Percentiles rank a stretch among this genome's conserved stretches.
phyloP scores from a whole-genome alignment of 2,888 invertebrate species.

The Dicroscelio sp. region DNA sequence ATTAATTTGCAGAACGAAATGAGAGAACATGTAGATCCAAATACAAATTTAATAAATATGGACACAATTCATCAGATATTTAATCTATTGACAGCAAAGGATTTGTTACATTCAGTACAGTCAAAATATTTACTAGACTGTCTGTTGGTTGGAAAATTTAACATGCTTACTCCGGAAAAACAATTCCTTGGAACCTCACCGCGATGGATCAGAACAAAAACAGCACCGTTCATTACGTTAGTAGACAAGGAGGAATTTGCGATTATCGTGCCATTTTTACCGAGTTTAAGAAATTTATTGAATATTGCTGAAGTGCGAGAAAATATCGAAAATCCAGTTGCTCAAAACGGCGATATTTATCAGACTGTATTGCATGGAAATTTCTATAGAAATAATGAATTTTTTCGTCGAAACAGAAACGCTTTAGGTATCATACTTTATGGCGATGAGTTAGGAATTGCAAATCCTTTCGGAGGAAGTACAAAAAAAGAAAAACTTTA shows the following conservation, averaged over 20 bases:
- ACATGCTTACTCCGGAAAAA: slow-evolving; percentile 37
- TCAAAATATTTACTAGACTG: slow-evolving; percentile 35
- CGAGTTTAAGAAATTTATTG: slow-evolving; percentile 74
- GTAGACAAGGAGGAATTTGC: slow-evolving; percentile 4
- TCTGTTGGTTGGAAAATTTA: neutral
- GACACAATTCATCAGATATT: neutral
- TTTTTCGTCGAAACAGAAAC: slow-evolving; percentile 76
- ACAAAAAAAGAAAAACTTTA: slow-evolving; percentile 43
- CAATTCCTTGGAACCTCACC: neutral
- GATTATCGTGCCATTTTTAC: slow-evolving; percentile 69
- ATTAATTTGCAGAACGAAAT: slow-evolving; percentile 1
- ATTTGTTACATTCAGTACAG: neutral
- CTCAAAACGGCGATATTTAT: slow-evolving; percentile 43
- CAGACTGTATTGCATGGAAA: slow-evolving; percentile 78
- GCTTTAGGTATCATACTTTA: slow-evolving; percentile 82
- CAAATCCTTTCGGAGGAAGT: slow-evolving; percentile 55
- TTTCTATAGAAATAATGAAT: slow-evolving; percentile 62
- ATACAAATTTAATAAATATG: neutral
- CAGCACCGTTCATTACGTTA: slow-evolving; percentile 3
- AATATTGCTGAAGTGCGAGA: slow-evolving; percentile 65
- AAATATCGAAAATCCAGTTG: slow-evolving; percentile 65
- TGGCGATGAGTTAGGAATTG: slow-evolving; percentile 65
- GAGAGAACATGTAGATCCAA: neutral
- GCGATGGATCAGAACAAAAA: slow-evolving; percentile 26
- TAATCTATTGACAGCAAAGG: neutral